Evolutionary conservation across 2,113 vertebrate species (phyloP), one percentile per base, ranked within the genome.

Genomic region (Odocoileus virginianus): DNA sequence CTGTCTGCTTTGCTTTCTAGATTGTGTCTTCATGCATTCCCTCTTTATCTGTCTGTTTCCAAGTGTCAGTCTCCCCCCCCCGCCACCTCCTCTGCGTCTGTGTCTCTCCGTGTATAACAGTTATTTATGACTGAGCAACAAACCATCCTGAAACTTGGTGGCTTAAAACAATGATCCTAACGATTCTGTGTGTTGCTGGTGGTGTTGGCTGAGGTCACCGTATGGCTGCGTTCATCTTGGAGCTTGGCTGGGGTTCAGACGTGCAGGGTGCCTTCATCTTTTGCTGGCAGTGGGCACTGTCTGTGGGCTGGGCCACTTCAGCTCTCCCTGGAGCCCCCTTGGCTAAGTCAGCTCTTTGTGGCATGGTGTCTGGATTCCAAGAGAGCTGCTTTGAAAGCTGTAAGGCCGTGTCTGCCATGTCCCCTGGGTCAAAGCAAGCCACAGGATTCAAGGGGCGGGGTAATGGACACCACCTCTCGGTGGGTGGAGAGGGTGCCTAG

Each of bases 401-500:
- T 28, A 25, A 45, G 45, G 43, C 81, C 57, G n/a, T 12, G 23
- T 86, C 60, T 7, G 15, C 52, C 36, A 36, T 19, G 3, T n/a
- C 74, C 88, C 45, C 17, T 60, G 21, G 82, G 43, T 61, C 33
- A 64, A 67, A 57, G 27, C 54, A 43, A 58, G 33, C 64, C 40
- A 30, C 57, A n/a, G 25, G 47, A 78, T 40, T 93, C 67, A 25
- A 10, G 17, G 3, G 36, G 7, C 13, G 0, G 14, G 19, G 36
- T 76, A 47, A 25, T 2, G 45, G 45, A 55, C 2, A 6, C 45
- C 19, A 2, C 33, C 74, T n/a, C 15, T 78, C 2, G 5, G 5
- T 17, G 47, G 30, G 7, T 7, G 28, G 47, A 40, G 17, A 5
- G 2, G 1, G 47, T 3, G 25, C 55, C 1, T 36, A 4, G 36